These are phyloP conservation scores for Sus cebifrons DNA, from an alignment of 2,797 vertebrate genomes.

Conservation along the genomic window DNA sequence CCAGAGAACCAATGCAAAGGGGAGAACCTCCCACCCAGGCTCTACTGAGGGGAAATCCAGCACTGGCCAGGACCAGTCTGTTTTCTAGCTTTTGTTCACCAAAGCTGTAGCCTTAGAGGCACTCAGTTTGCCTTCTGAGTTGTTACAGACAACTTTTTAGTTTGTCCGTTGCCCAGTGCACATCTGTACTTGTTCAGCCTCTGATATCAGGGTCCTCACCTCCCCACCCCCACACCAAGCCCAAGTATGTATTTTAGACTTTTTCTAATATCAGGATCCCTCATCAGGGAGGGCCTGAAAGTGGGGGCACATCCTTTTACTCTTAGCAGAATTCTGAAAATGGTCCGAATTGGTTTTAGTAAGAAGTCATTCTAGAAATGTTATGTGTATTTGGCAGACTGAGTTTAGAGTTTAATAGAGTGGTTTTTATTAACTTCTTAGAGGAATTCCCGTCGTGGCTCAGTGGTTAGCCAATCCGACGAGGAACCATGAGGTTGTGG, in stretches of 20 bases:
- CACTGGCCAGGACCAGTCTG: background rate
- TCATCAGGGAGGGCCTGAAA: fast-evolving
- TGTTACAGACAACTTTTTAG: background rate
- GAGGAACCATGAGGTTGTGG: too few relatives aligned
- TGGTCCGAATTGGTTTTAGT: background rate
- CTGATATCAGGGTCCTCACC: background rate
- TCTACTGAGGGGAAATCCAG: background rate
- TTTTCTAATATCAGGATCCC: background rate
- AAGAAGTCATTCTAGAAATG: background rate
- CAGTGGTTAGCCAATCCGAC: too few relatives aligned
- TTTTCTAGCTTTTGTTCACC: background rate
- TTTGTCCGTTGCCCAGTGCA: too few relatives aligned
- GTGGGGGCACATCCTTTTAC: background rate
- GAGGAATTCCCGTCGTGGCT: background rate
- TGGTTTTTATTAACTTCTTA: conserved; percentile 41
- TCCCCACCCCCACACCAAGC: background rate
- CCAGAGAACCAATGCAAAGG: background rate
- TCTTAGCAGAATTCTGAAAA: background rate
- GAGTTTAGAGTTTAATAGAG: background rate
- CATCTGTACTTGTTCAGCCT: background rate
- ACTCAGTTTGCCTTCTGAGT: background rate
- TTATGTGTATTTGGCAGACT: background rate
- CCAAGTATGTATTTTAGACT: background rate
- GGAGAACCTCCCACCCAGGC: background rate
- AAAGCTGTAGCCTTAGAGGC: background rate